These are phyloP conservation scores for Leptogaster cylindrica DNA, from an alignment of 2,888 invertebrate genomes.

Conservation along the genomic window DNA sequence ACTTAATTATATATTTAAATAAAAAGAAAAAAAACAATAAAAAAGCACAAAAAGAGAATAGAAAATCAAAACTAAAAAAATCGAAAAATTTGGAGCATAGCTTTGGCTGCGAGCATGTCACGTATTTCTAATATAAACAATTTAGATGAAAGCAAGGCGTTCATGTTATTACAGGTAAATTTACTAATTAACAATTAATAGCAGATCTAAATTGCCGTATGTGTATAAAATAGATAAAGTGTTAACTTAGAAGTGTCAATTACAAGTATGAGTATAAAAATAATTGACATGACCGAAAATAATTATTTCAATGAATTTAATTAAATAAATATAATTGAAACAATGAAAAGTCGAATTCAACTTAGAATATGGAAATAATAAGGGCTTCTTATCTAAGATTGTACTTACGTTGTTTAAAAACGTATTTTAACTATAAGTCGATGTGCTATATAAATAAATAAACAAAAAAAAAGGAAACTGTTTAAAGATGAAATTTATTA, in stretches of 20 bases:
- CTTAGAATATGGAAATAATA: background rate
- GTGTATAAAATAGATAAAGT: conserved; percentile 33
- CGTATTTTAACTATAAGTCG: conserved; percentile 40
- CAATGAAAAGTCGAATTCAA: background rate
- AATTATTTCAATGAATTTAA: too few relatives aligned
- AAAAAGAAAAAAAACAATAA: too few relatives aligned
- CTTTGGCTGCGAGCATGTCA: too few relatives aligned
- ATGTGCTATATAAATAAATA: conserved; percentile 34
- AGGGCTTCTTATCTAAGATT: conserved; percentile 8
- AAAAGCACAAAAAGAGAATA: too few relatives aligned
- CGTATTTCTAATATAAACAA: too few relatives aligned
- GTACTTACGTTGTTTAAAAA: conserved; percentile 29
- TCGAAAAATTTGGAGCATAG: too few relatives aligned
- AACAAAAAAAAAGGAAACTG: conserved; percentile 7
- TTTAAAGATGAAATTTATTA: conserved; percentile 28
- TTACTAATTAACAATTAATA: conserved; percentile 20
- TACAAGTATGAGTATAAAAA: background rate
- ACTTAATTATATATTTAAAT: too few relatives aligned
- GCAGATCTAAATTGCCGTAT: conserved; percentile 33
- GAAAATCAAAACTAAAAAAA: too few relatives aligned
- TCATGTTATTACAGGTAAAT: conserved; percentile 28
- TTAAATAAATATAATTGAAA: conserved; percentile 6
- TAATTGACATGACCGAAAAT: conserved; percentile 19
- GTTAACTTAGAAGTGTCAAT: conserved; percentile 35
- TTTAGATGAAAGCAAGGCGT: conserved; percentile 24